These are phyloP conservation scores for Bibio marci DNA, from an alignment of 2,888 invertebrate genomes.

Conservation along the genomic window DNA sequence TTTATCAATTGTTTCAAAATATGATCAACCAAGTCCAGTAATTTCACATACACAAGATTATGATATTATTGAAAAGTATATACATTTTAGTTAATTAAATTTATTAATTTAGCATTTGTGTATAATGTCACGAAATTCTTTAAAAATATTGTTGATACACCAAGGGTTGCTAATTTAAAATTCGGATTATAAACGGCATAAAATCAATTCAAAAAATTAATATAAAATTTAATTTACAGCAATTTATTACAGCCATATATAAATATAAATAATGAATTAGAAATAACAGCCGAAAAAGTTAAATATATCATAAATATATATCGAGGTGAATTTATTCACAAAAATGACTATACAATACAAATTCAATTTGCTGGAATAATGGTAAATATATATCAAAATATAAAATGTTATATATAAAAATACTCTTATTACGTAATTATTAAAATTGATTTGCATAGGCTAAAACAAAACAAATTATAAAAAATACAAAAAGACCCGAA, in stretches of 20 bases:
- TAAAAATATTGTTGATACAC: too few species aligned
- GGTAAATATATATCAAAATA: constrained; percentile 1
- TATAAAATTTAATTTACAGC: too few species aligned
- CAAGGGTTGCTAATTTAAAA: neutral
- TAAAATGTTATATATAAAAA: neutral
- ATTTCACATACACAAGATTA: constrained; percentile 33
- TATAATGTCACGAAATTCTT: too few species aligned
- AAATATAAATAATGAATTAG: constrained; percentile 25
- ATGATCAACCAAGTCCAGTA: constrained; percentile 34
- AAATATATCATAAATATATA: constrained; percentile 39
- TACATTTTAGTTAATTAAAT: too few species aligned
- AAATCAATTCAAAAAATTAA: too few species aligned
- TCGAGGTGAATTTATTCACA: constrained; percentile 31
- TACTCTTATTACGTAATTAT: constrained; percentile 1
- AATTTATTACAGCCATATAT: constrained; percentile 49
- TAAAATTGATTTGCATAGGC: constrained; percentile 34
- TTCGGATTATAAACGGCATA: too few species aligned
- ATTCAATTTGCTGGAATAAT: constrained; percentile 17
- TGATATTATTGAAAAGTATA: constrained; percentile 58
- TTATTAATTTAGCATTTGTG: too few species aligned
- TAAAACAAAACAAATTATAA: constrained; percentile 40
- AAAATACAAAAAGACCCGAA: constrained; percentile 41
- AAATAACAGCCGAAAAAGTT: neutral
- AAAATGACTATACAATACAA: constrained; percentile 21
- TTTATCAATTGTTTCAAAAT: constrained; percentile 53